phyloP scores from a whole-genome alignment of 2,888 invertebrate genomes.

The Tenthredo mesomela region DNA sequence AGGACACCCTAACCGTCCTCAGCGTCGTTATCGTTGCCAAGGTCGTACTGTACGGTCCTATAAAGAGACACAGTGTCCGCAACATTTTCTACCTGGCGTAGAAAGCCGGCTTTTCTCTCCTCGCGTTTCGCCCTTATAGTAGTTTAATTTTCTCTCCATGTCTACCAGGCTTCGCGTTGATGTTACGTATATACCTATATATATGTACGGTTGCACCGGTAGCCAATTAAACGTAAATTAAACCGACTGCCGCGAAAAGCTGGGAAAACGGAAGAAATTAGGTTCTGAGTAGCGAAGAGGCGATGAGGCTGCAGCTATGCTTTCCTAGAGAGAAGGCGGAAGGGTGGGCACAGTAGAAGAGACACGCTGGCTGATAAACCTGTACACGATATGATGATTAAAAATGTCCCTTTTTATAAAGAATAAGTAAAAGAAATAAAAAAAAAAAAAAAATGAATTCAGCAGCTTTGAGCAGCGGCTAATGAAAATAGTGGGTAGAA shows the following conservation, averaged over 20 bases:
- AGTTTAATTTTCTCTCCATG: conserved; percentile 38
- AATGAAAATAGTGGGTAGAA: not conserved
- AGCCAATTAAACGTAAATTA: conserved; percentile 51
- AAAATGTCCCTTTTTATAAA: not conserved
- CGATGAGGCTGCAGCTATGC: conserved; percentile 14
- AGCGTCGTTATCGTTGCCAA: conserved; percentile 42
- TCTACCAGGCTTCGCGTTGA: not conserved
- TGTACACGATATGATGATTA: not conserved
- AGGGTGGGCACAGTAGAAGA: not conserved
- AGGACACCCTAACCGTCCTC: conserved; percentile 13
- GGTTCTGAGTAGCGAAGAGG: conserved; percentile 5
- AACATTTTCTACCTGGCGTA: conserved; percentile 19
- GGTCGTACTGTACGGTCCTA: conserved; percentile 18
- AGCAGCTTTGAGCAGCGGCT: not conserved
- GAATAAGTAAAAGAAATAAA: no score
- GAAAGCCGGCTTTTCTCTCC: not conserved
- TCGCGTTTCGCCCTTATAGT: conserved; percentile 15
- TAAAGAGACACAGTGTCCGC: conserved; percentile 19
- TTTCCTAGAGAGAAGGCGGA: not conserved
- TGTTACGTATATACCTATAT: not conserved
- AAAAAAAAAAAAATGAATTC: not conserved
- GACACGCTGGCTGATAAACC: not conserved
- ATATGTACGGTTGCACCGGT: conserved; percentile 23
- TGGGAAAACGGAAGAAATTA: conserved; percentile 45
- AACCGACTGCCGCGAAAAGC: conserved; percentile 31